A percentile compares a stretch with the other conserved stretches of the same genome.
Evolutionary conservation across 2,113 vertebrate species (phyloP).

Genomic region (Siphamia tubifer): DNA sequence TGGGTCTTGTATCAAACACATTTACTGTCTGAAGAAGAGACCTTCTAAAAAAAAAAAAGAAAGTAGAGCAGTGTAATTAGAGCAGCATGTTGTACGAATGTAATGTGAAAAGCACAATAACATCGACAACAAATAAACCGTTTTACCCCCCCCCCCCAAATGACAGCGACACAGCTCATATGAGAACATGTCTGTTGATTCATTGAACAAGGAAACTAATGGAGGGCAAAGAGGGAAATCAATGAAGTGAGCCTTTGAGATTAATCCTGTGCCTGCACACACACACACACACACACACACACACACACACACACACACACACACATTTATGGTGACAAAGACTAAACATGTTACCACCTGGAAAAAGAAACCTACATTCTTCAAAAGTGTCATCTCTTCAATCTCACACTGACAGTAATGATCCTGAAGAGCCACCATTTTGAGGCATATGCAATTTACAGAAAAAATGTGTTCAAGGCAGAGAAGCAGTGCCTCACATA

Average conservation of each 20-base stretch:
- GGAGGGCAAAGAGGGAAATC: slow-evolving; percentile 45
- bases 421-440: slow-evolving; percentile 60
- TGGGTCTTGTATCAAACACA: too few species aligned
- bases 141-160: too few species aligned
- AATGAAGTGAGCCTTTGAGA: slow-evolving; percentile 53
- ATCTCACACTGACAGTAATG: slow-evolving; percentile 64
- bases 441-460: slow-evolving; percentile 63
- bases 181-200: slow-evolving; percentile 29
- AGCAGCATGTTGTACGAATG: too few species aligned
- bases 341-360: slow-evolving; percentile 53
- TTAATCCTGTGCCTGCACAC: slow-evolving; percentile 42
- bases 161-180: too few species aligned
- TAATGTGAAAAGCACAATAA: too few species aligned
- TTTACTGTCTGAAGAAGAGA: too few species aligned
- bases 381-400: slow-evolving; percentile 68
- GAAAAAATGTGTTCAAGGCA: slow-evolving; percentile 43
- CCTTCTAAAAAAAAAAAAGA: too few species aligned
- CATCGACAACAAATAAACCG: too few species aligned
- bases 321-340: slow-evolving; percentile 64
- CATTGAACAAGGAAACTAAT: slow-evolving; percentile 54
- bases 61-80: too few species aligned
- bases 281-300: background rate
- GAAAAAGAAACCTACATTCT: slow-evolving; percentile 56
- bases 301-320: slow-evolving; percentile 4
- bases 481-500: slow-evolving; percentile 37